These are phyloP conservation scores for Poicephalus gulielmi DNA, from an alignment of 2,113 vertebrate genomes.

Conservation along the genomic window DNA sequence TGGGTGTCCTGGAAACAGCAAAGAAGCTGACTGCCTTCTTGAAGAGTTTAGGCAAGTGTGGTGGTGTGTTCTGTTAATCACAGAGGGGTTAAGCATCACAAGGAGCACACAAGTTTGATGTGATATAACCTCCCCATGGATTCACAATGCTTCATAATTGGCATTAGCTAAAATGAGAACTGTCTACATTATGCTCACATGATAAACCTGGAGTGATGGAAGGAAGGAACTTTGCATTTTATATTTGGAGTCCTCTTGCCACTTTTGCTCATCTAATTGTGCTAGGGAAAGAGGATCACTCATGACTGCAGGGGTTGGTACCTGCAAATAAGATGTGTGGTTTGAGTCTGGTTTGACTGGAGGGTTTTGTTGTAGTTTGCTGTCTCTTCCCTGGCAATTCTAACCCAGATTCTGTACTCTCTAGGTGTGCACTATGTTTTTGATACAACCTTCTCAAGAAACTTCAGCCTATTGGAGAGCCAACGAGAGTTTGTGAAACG, in stretches of 20 bases:
- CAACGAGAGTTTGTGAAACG: constrained; percentile 89
- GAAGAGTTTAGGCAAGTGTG: constrained; percentile 83
- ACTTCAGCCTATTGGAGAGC: constrained; percentile 93
- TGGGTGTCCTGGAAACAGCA: constrained; percentile 82
- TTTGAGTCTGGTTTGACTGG: no score
- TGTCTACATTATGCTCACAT: accelerated
- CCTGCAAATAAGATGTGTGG: accelerated
- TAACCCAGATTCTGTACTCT: not conserved
- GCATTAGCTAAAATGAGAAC: not conserved
- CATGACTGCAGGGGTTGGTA: not conserved
- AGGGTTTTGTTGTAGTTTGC: not conserved
- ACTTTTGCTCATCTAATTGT: not conserved
- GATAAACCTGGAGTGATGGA: not conserved
- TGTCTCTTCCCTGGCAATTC: accelerated
- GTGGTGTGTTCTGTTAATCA: accelerated
- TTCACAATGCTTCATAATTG: accelerated
- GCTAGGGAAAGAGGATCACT: not conserved
- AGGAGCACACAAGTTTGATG: accelerated
- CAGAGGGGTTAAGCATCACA: not conserved
- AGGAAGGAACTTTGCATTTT: not conserved
- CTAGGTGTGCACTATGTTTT: constrained; percentile 90
- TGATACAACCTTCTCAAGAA: constrained; percentile 91
- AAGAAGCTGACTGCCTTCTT: constrained; percentile 86
- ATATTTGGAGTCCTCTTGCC: not conserved
- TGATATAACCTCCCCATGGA: not conserved